These are phyloP conservation scores for Patella caerulea DNA, from an alignment of 2,888 invertebrate species.

Conservation along the genomic window DNA sequence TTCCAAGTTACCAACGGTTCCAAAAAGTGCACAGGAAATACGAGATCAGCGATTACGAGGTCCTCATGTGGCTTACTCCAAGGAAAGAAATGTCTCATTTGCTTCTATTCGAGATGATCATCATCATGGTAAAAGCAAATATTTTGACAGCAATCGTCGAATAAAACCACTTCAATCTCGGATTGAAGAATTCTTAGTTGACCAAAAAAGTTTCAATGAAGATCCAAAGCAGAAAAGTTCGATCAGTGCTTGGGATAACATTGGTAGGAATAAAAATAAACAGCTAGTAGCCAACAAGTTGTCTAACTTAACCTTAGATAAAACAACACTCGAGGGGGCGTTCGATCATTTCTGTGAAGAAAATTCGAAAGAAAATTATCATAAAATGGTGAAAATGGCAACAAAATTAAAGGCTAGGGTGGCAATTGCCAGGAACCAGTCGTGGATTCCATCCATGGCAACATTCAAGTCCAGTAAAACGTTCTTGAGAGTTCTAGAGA, in stretches of 20 bases:
- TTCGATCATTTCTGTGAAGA: slow-evolving; percentile 52
- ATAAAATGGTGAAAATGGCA: slow-evolving; percentile 48
- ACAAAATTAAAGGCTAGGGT: slow-evolving; percentile 49
- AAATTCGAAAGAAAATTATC: slow-evolving; percentile 41
- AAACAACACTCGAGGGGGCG: slow-evolving; percentile 42
- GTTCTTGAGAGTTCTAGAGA: slow-evolving; percentile 21
- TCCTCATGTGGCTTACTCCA: neutral
- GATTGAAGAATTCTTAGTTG: slow-evolving; percentile 30
- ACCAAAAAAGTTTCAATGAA: slow-evolving; percentile 29
- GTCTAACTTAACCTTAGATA: slow-evolving; percentile 33
- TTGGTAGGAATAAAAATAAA: slow-evolving; percentile 14
- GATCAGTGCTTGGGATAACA: neutral
- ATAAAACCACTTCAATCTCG: slow-evolving; percentile 22
- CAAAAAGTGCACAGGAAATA: neutral
- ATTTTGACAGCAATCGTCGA: neutral
- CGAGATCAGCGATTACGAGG: neutral
- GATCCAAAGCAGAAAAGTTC: neutral
- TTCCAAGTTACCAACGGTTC: neutral
- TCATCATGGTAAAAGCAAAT: neutral
- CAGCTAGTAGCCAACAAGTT: slow-evolving; percentile 35
- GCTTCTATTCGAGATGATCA: neutral
- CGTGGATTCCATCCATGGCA: slow-evolving; percentile 43
- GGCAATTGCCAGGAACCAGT: slow-evolving; percentile 43
- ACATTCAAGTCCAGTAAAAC: slow-evolving; percentile 29
- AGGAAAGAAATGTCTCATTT: no score